These are phyloP conservation scores for Gambelia wislizenii DNA, from an alignment of 2,797 vertebrate species.

Conservation along the genomic window DNA sequence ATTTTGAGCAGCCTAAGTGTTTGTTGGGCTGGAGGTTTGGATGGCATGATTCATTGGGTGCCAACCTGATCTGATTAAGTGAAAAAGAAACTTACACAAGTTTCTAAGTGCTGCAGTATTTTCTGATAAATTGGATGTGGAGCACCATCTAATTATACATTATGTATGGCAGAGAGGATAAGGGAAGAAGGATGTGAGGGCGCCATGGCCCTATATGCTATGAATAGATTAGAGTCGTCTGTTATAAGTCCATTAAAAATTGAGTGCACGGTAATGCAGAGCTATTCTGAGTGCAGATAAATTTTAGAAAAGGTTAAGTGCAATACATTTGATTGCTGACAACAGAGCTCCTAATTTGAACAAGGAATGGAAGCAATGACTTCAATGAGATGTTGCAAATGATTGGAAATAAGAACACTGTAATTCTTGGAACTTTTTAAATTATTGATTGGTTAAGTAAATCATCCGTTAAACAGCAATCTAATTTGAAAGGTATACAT, in stretches of 20 bases:
- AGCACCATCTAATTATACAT: constrained; percentile 15
- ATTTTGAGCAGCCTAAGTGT: no score
- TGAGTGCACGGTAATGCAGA: constrained; percentile 49
- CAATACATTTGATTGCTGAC: constrained; percentile 46
- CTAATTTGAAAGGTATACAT: constrained; percentile 49
- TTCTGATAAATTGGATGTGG: constrained; percentile 4
- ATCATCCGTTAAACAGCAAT: constrained; percentile 63
- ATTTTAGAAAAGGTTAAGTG: constrained; percentile 66
- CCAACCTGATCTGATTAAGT: neutral
- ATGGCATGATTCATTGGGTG: neutral
- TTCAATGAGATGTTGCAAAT: constrained; percentile 52
- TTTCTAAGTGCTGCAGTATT: neutral
- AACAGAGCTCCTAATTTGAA: constrained; percentile 53
- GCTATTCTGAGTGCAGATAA: constrained; percentile 68
- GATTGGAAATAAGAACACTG: constrained; percentile 64
- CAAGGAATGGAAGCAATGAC: constrained; percentile 34
- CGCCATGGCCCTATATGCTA: constrained; percentile 37
- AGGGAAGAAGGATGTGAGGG: constrained; percentile 40
- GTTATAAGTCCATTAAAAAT: constrained; percentile 72
- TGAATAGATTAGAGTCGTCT: constrained; percentile 54
- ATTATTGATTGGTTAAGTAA: constrained; percentile 67
- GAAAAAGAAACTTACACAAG: constrained; percentile 23
- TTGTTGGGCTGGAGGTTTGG: neutral
- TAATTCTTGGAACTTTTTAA: constrained; percentile 65
- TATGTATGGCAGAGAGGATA: constrained; percentile 11